Evolutionary conservation across 2,888 invertebrate species (phyloP), one percentile per base, ranked within the genome.

Genomic region (Ormyrus pomaceus): DNA sequence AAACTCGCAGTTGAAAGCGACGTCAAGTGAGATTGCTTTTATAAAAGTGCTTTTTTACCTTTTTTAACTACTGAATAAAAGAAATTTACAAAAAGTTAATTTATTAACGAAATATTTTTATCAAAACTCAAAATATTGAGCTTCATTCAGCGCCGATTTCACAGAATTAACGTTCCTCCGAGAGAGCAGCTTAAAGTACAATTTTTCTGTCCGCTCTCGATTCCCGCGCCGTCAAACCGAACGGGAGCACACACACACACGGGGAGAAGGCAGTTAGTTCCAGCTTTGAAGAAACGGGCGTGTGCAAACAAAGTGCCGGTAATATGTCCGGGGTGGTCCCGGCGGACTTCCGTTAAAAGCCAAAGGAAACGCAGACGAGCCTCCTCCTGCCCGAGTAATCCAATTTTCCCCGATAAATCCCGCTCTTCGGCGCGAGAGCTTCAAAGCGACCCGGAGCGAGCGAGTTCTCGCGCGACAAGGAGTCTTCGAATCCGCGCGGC

Each of bases 401-500:
- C 19, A 48, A 65, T 65, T 74, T 74, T 13, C 45, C 13, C 56
- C 19, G 46, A 53, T 19, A 72, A 55, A 55, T 58, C 48, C 34
- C 10, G 5, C 51, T 51, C 6, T 7, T 48, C 50, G 19, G 1
- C 5, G 13, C 10, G 6, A 53, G 5, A 53, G 5, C 5, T 2
- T 50, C 45, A 71, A 48, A 59, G 34, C 9, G 8, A 8, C 51
- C 1, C n/a, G 13, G 13, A 34, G 4, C 8, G 0, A 9, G 11
- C 10, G 13, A 10, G 19, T 53, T 10, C 9, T 51, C 2, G 7
- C 8, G 11, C 7, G 46, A 53, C 10, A 55, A 55, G 53, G 34
- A 2, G 46, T 55, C 53, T 66, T 66, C 64, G 46, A 48, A 64
- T 46, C 58, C 58, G 58, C 59, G 19, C 9, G 65, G n/a, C 34